Conservation (phyloP, 2,888 invertebrate species). For the Plebejus melissa region DNA sequence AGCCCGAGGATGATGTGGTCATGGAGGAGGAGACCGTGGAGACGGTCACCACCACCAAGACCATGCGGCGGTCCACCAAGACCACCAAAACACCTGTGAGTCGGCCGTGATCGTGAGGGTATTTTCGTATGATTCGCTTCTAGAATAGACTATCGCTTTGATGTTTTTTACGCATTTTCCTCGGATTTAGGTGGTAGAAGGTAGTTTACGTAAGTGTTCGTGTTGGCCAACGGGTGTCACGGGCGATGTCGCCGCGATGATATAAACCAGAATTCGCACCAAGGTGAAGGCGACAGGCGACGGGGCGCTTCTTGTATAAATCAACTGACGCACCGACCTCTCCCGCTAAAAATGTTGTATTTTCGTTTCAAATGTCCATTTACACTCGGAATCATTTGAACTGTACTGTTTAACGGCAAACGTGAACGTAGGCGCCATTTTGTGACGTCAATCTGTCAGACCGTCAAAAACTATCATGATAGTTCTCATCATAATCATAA, state of each 20-base stretch:
- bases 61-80: slow-evolving; percentile 44
- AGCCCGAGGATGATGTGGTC: slow-evolving; percentile 46
- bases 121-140: slow-evolving; percentile 34
- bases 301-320: slow-evolving; percentile 62
- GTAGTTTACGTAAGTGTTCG: slow-evolving; percentile 58
- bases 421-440: neutral
- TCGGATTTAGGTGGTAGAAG: slow-evolving; percentile 42
- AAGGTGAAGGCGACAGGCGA: slow-evolving; percentile 77
- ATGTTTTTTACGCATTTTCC: slow-evolving; percentile 35
- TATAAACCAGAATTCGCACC: slow-evolving; percentile 60
- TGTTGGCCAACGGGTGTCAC: slow-evolving; percentile 60
- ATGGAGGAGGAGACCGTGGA: slow-evolving; percentile 63
- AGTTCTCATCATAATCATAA: neutral
- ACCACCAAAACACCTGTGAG: slow-evolving; percentile 42
- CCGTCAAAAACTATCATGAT: slow-evolving; percentile 21
- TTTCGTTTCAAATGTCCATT: slow-evolving; percentile 39
- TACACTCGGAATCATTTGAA: neutral
- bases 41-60: slow-evolving; percentile 67
- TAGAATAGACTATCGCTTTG: slow-evolving; percentile 45
- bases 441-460: slow-evolving; percentile 10
- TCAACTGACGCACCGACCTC: slow-evolving; percentile 55
- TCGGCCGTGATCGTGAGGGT: slow-evolving; percentile 52
- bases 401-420: slow-evolving; percentile 1
- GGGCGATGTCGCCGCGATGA: slow-evolving; percentile 67
- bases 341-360: slow-evolving; percentile 47